Percentiles rank a stretch among this genome's conserved stretches.
These are phyloP conservation scores for Exephanes ischioxanthus DNA, from an alignment of 2,888 invertebrate genomes.

Conservation along the genomic window DNA sequence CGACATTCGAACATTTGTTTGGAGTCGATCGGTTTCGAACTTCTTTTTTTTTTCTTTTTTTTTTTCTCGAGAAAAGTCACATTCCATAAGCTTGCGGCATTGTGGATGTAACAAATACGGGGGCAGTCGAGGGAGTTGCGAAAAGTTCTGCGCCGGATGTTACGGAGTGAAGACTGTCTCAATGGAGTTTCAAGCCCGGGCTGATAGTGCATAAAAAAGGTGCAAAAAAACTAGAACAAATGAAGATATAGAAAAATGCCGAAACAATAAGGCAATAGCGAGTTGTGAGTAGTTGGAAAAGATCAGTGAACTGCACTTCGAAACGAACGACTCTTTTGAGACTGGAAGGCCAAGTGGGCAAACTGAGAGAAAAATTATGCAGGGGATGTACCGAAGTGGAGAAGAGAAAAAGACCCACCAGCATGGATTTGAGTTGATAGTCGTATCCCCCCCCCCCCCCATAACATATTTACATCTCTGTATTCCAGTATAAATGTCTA, in stretches of 20 bases:
- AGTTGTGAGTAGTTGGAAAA: not conserved
- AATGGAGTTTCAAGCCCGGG: conserved; percentile 6
- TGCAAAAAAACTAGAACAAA: too few species aligned
- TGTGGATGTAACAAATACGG: not conserved
- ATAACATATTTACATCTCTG: too few species aligned
- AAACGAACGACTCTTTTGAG: not conserved
- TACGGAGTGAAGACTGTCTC: not conserved
- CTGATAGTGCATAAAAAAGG: not conserved
- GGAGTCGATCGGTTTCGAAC: not conserved
- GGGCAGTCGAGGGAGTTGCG: not conserved
- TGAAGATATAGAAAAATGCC: not conserved
- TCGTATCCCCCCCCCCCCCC: too few species aligned
- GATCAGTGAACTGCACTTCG: too few species aligned
- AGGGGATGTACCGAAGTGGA: too few species aligned
- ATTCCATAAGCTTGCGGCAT: not conserved
- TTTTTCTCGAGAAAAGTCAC: not conserved
- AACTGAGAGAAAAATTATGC: not conserved
- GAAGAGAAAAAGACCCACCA: too few species aligned
- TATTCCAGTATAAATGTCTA: too few species aligned
- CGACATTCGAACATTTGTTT: not conserved
- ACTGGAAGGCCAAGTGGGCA: not conserved
- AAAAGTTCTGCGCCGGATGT: conserved; percentile 18
- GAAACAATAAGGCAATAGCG: not conserved
- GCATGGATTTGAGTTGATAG: too few species aligned
- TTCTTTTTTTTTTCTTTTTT: not conserved